Base-by-base conservation (phyloP, 2,113 vertebrate species). In the Paradisaea rubra region DNA sequence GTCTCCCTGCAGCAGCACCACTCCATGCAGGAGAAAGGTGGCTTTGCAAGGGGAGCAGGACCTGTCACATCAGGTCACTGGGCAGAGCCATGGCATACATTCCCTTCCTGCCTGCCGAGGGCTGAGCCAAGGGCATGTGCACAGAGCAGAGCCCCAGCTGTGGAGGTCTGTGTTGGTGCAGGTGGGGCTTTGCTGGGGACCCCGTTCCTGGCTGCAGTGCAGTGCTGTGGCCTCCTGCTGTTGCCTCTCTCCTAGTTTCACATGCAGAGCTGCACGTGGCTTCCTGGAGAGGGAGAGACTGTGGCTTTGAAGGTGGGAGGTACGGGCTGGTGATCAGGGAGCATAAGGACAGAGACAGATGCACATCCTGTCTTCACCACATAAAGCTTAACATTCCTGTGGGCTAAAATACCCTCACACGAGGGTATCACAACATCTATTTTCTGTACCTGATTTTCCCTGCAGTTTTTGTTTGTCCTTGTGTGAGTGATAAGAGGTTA, bases 51-150 rank as follows among this genome's bases (percentile, higher is more conserved):
- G 16, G 78, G 54, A 69, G 24, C 23, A 13, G 33, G 11, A 37
- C 37, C 37, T 56, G 39, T 61, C 76, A 13, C 42, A 6, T 25
- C 8, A 21, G 20, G 68, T 80, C 42, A 4, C 22, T 5, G 53
- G 47, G 39, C 84, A 68, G 57, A 37, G 33, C 15, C 5, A 0
- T 18, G 11, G 0, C 25, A 0, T 6, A 0, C 6, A 4, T 42
- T 35, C 47, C 45, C 21, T 37, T 21, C 42, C 33, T 20, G 57
- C 37, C 5, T 17, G 37, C 39, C 53, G 16, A 23, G 63, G 1
- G 2, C 60, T 31, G 70, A 68, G 65, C 19, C 72, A 15, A 33
- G 63, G 28, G 28, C 15, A 3, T 23, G 24, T 8, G 16, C 27
- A 5, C 33, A 4, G 45, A 33, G 39, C 27, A 33, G 27, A 78